Evolutionary conservation across 1,140 invertebrate species (phyloP), one percentile per base, ranked within the genome.

Genomic region (Solenopsis invicta): DNA sequence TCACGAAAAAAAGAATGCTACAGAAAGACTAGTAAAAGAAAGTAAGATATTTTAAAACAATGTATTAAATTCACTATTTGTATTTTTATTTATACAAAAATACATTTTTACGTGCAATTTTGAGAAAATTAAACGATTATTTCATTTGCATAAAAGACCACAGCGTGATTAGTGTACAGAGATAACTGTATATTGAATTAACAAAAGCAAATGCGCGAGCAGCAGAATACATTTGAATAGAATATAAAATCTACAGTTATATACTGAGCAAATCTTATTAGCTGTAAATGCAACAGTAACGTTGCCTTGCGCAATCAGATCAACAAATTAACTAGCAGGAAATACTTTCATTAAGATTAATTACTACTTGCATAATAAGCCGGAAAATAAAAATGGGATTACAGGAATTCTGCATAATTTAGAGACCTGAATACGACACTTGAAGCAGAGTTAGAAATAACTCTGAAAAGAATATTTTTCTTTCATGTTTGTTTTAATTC

Each of bases 221-320:
- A n/a, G 67, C 29, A 45, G 80, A 75, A 84, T 75, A 84, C 9
- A 75, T 84, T 74, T 74, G 69, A 84, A 61, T 84, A 84, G 56
- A 62, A 84, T 84, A 61, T 61, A 84, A 75, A 84, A 84, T 75
- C 18, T 41, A 34, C 18, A 59, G 18, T 34, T n/a, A 29, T 29
- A 29, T 29, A 69, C 56, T 12, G 18, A 0, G 34, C 18, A 61
- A 74, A 29, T 75, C 41, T 75, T 61, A 75, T 75, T 50, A 84
- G 29, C 54, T 84, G 61, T 62, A 84, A 84, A 82, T 34, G 64
- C 62, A 81, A 62, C 12, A 37, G 56, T 54, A 16, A 62, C 29
- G 52, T 59, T 59, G 21, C 54, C 52, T 80, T 29, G 13, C 29
- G 61, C 41, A 75, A 74, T 74, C 54, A 24, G 18, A 74, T 82